Evolutionary conservation across 2,797 vertebrate species (phyloP).

Genomic region (Pseudotriccus pelzelni): DNA sequence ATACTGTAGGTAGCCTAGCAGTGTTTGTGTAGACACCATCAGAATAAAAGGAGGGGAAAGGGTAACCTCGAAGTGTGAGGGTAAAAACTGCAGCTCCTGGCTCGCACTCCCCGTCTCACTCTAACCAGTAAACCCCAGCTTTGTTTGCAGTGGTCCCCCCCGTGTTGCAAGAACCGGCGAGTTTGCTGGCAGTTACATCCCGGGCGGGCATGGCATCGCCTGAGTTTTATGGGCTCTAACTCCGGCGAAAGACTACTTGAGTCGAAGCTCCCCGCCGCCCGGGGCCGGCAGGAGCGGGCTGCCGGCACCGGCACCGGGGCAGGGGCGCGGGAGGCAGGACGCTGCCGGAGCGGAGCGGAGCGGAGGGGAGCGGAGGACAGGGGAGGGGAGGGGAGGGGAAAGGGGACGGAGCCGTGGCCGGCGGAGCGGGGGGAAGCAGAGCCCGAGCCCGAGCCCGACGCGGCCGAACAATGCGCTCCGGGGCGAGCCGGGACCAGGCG

Average conservation of each 20-base stretch:
- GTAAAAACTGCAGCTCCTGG: slow-evolving; percentile 74
- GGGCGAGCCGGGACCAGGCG: slow-evolving; percentile 65
- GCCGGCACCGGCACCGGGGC: not conserved
- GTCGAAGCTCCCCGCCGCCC: not conserved
- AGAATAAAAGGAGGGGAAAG: slow-evolving; percentile 81
- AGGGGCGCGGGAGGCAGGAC: not conserved
- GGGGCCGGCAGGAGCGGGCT: not conserved
- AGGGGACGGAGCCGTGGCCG: not conserved
- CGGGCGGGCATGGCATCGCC: slow-evolving; percentile 78
- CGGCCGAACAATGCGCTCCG: slow-evolving; percentile 80
- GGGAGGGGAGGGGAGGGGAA: not conserved
- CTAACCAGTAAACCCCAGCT: slow-evolving; percentile 73
- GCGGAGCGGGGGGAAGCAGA: not conserved
- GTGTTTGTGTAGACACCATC: slow-evolving; percentile 80
- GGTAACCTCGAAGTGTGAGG: slow-evolving; percentile 77
- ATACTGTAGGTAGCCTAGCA: slow-evolving; percentile 84
- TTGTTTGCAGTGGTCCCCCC: slow-evolving; percentile 72
- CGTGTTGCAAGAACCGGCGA: slow-evolving; percentile 76
- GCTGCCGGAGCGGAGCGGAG: not conserved
- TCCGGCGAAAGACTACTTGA: slow-evolving; percentile 69
- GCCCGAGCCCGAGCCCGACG: slow-evolving; percentile 47
- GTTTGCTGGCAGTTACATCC: slow-evolving; percentile 80
- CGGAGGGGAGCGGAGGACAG: not conserved
- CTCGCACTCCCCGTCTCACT: slow-evolving; percentile 67
- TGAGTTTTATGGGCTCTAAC: slow-evolving; percentile 84